Base-by-base conservation (phyloP, 2,113 vertebrate genomes). In the Terrapene triunguis region DNA sequence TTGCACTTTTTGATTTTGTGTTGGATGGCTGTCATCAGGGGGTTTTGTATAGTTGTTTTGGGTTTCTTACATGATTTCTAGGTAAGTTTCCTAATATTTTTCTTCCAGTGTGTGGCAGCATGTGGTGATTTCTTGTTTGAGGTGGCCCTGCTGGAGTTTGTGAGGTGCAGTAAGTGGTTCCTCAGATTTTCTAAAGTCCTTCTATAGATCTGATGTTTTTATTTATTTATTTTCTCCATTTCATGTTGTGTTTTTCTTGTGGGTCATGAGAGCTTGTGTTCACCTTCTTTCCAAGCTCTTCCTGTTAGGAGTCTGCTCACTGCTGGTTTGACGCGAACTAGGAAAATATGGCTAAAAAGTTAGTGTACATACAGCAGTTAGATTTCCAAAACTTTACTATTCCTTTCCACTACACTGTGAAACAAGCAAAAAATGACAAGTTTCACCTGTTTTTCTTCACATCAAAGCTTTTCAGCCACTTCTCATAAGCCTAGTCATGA, bases 401-500 rank as follows among this genome's bases (percentile, higher is more conserved):
- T 83, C 57, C 85, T 83, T n/a, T 4, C 57, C 50, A 55, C 85
- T 1, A 0, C 69, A 50, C 48, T 59, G 44, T 29, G 83, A 84
- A 91, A 48, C n/a, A 16, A 27, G 25, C 47, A 79, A 84, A 85
- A 1, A 0, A 57, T 94, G 85, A 47, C 42, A 47, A 47, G 4
- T 94, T 50, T 89, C 85, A 92, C 16, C 65, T 69, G 35, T 69
- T 69, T 69, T 69, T 69, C 65, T 69, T 35, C 84, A 74, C 14
- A 57, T 12, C 81, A 84, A 91, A 94, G 69, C 74, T 93, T n/a
- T 54, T 88, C 96, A 94, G 48, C 21, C 54, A 85, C 79, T 88
- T 94, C 89, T 93, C 88, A 96, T 95, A 97, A 91, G 88, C 51
- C 74, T 84, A 95, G 90, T 97, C 93, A 92, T 82, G 91, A 96